Conservation (phyloP, 2,888 invertebrate genomes). For the Apoda limacodes region DNA sequence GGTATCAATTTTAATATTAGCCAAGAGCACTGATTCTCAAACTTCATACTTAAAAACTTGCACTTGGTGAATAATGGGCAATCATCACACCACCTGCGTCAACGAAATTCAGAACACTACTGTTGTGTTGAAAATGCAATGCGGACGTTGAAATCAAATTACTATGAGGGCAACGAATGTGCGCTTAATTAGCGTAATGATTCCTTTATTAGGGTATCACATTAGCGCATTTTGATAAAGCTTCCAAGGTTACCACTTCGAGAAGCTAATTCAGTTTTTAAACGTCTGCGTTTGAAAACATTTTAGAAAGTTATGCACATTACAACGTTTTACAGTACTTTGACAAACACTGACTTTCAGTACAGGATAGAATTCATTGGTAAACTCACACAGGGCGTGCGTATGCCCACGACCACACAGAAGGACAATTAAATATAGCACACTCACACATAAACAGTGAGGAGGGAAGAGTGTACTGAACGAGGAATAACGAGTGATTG, state of each 20-base stretch:
- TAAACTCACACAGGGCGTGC: constrained; percentile 57
- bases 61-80: too few relatives aligned
- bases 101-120: constrained; percentile 15
- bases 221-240: constrained; percentile 30
- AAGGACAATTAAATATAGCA: constrained; percentile 58
- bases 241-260: constrained; percentile 28
- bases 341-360: constrained; percentile 43
- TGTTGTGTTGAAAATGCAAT: constrained; percentile 21
- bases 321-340: constrained; percentile 28
- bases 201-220: constrained; percentile 23
- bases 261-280: too few relatives aligned
- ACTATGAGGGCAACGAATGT: constrained; percentile 27
- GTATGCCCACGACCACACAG: constrained; percentile 48
- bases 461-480: constrained; percentile 43
- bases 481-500: constrained; percentile 54
- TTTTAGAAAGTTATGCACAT: too few relatives aligned
- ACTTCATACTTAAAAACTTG: too few relatives aligned
- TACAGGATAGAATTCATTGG: constrained; percentile 61
- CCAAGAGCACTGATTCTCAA: constrained; percentile 46
- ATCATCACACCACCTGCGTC: too few relatives aligned
- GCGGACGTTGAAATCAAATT: constrained; percentile 19
- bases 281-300: too few relatives aligned
- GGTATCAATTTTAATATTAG: constrained; percentile 67
- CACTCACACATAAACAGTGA: constrained; percentile 37
- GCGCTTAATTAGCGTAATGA: constrained; percentile 29